Conservation (phyloP, 2,888 invertebrate species). For the Ormyrus labotus region DNA sequence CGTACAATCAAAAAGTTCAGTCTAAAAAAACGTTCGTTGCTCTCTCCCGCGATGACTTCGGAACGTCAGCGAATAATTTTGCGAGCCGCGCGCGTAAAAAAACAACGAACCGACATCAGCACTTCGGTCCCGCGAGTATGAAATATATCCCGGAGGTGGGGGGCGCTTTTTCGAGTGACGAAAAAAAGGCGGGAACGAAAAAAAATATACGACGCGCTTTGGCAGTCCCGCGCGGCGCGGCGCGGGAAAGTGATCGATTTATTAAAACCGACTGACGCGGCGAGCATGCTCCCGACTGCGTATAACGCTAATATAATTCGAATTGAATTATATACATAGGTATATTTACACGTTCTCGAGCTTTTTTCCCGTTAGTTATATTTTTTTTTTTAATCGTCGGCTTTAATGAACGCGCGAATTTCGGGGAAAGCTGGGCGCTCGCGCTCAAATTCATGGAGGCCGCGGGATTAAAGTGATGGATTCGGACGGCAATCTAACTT, state of each 20-base stretch:
- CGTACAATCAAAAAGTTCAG: too few species aligned
- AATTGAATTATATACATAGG: not conserved
- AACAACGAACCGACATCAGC: too few species aligned
- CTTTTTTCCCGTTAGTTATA: constrained; percentile 5
- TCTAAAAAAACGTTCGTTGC: too few species aligned
- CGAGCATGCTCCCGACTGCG: not conserved
- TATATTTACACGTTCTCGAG: too few species aligned
- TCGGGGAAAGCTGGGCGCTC: not conserved
- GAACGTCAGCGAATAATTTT: too few species aligned
- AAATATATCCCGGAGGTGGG: constrained; percentile 28
- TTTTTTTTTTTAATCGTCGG: not conserved
- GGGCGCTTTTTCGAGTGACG: constrained; percentile 1
- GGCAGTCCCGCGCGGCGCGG: not conserved
- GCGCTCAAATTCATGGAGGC: not conserved
- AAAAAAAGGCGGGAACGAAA: not conserved
- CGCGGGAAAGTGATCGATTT: constrained; percentile 32
- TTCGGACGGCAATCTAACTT: constrained; percentile 48
- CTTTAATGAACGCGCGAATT: constrained; percentile 29
- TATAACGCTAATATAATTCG: constrained; percentile 22
- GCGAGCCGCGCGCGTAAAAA: too few species aligned
- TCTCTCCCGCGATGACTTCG: too few species aligned
- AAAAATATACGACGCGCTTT: not conserved
- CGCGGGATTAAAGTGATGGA: constrained; percentile 46
- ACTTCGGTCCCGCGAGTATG: not conserved
- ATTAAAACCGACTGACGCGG: constrained; percentile 41